Base-by-base conservation (phyloP, 2,113 vertebrate species). In the Callopanchax toddi region DNA sequence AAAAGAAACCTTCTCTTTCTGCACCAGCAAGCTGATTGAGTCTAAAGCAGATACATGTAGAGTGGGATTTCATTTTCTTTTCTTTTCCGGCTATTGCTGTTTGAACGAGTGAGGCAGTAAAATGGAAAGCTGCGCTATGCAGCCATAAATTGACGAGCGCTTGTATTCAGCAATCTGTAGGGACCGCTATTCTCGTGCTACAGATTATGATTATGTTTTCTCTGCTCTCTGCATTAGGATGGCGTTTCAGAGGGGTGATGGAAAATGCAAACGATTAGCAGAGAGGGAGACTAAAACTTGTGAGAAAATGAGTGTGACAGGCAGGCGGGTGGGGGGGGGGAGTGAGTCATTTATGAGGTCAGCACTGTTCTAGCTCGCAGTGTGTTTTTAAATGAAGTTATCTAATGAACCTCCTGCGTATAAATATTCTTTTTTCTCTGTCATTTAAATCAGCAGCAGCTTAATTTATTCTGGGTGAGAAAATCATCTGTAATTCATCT, bases 191-290 rank as follows among this genome's bases (percentile, higher is more conserved):
- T 11, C 49, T 67, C 29, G 21, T 53, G 60, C 43, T 49, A 39
- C 52, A 74, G 45, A 65, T 72, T 59, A 57, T 56, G 57, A 67
- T 68, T 78, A 37, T 55, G 73, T 59, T 74, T 67, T 55, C 46
- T 67, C 44, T 54, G 76, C 54, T 60, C 60, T 50, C 59, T 51
- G 59, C 56, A 50, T 79, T 64, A 73, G 58, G 67, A 58, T 46
- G 36, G 59, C 56, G 12, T 82, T 82, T 76, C 61, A 50, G 23
- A 49, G 53, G 52, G 71, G 73, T 67, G 65, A 78, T 76, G 70
- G 62, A 60, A 83, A 81, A 86, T 80, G 75, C 60, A 82, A 80
- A 83, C 76, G 54, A 72, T 81, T 43, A 60, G 39, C 61, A 66
- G 73, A 57, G 79, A 32, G 26, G 26, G 29, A 32, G 10, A 32